Conservation (phyloP, 2,888 invertebrate species). For the Gibbula magus region DNA sequence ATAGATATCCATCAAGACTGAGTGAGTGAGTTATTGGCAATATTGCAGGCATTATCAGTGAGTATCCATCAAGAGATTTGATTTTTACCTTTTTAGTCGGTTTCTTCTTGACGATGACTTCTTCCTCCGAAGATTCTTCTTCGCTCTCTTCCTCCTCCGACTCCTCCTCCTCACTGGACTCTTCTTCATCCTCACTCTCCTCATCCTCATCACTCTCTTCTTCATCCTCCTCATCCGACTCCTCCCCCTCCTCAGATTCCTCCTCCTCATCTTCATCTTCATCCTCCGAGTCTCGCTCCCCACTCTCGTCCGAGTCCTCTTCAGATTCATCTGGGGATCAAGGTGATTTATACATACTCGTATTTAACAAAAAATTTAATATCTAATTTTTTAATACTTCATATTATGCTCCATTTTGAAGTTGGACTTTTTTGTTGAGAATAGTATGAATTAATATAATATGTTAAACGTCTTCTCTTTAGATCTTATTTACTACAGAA, state of each 20-base stretch:
- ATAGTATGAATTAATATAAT: too few relatives aligned
- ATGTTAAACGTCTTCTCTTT: too few relatives aligned
- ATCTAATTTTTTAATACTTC: too few relatives aligned
- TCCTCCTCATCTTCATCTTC: conserved; percentile 28
- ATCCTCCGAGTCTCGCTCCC: conserved; percentile 28
- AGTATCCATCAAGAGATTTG: neutral
- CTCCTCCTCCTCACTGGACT: conserved; percentile 41
- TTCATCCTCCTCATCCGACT: conserved; percentile 26
- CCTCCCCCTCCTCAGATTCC: conserved; percentile 29
- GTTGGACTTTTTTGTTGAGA: too few relatives aligned
- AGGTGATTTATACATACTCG: too few relatives aligned
- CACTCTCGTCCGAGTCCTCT: conserved; percentile 26
- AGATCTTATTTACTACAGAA: neutral
- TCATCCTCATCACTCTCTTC: neutral
- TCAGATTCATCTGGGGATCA: conserved; percentile 40
- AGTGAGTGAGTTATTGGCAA: neutral
- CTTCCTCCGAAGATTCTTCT: conserved; percentile 47
- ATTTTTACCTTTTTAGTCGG: neutral
- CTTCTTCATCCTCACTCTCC: conserved; percentile 41
- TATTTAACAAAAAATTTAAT: too few relatives aligned
- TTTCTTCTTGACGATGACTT: conserved; percentile 32
- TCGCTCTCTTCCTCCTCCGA: conserved; percentile 52
- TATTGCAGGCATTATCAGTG: neutral
- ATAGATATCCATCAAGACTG: too few relatives aligned
- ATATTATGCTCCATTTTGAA: too few relatives aligned